Percentiles rank a stretch among this genome's conserved stretches.
phyloP scores from a whole-genome alignment of 2,888 invertebrate genomes.

The Cynaeus angustus region DNA sequence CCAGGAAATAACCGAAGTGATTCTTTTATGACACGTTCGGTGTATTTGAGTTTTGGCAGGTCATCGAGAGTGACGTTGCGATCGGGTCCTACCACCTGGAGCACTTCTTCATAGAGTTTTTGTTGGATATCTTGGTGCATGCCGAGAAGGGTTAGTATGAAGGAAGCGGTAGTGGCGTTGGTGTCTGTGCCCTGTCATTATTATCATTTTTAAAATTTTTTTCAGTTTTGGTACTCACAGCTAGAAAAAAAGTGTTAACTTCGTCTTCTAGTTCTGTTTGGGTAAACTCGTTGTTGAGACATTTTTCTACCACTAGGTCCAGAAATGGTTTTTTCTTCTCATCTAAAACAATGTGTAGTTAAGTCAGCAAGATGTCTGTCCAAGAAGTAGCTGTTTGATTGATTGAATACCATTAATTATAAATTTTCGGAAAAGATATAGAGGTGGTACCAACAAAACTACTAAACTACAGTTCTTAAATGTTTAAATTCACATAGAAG shows the following conservation, averaged over 20 bases:
- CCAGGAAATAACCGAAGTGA: slow-evolving; percentile 75
- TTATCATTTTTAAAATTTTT: slow-evolving; percentile 2
- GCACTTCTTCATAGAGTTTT: slow-evolving; percentile 70
- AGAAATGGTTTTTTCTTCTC: slow-evolving; percentile 24
- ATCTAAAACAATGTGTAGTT: too few relatives aligned
- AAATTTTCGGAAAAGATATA: too few relatives aligned
- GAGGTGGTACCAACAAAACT: too few relatives aligned
- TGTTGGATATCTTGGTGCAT: slow-evolving; percentile 65
- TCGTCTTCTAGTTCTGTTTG: slow-evolving; percentile 76
- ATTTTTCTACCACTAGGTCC: slow-evolving; percentile 23
- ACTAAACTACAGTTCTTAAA: too few relatives aligned
- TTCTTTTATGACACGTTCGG: slow-evolving; percentile 77
- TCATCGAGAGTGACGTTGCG: slow-evolving; percentile 72
- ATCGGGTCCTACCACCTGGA: slow-evolving; percentile 71
- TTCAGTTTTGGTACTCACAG: slow-evolving; percentile 69
- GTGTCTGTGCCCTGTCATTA: slow-evolving; percentile 65
- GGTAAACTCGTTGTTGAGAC: slow-evolving; percentile 64
- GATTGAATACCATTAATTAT: too few relatives aligned
- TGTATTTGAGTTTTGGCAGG: slow-evolving; percentile 73
- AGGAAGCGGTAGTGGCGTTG: slow-evolving; percentile 59
- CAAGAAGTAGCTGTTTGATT: too few relatives aligned
- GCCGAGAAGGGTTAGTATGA: slow-evolving; percentile 60
- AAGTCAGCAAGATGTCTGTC: too few relatives aligned
- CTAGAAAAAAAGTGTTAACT: slow-evolving; percentile 75
- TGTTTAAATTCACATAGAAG: too few relatives aligned